Conservation (phyloP, 2,888 invertebrate species). For the Syrista parreyssii region DNA sequence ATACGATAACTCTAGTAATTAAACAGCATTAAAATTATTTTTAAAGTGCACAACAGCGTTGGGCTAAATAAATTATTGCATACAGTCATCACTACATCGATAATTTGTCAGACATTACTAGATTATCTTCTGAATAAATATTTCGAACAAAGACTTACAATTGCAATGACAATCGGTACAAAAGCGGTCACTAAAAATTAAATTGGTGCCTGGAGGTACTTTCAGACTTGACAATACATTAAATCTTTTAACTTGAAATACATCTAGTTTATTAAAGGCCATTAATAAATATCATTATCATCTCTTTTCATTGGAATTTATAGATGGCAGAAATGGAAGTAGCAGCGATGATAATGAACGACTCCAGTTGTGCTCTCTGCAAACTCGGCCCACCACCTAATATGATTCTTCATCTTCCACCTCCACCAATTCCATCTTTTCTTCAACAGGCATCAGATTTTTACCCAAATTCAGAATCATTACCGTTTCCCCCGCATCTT, state of each 20-base stretch:
- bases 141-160: not conserved
- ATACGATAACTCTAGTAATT: not conserved
- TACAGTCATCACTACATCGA: not conserved
- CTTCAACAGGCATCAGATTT: slow-evolving; percentile 68
- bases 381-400: slow-evolving; percentile 83
- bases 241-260: not conserved
- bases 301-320: slow-evolving; percentile 4
- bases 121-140: not conserved
- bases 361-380: slow-evolving; percentile 62
- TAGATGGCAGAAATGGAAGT: slow-evolving; percentile 44
- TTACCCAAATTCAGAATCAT: slow-evolving; percentile 48
- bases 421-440: slow-evolving; percentile 85
- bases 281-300: not conserved
- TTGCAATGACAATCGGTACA: not conserved
- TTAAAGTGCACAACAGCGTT: not conserved
- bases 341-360: slow-evolving; percentile 45
- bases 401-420: slow-evolving; percentile 84
- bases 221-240: not conserved
- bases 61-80: not conserved
- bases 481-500: slow-evolving; percentile 50
- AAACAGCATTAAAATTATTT: not conserved
- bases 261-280: not conserved
- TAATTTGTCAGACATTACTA: not conserved
- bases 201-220: not conserved
- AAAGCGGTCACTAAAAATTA: not conserved